Percentiles rank a stretch among this genome's conserved stretches.
These are phyloP conservation scores for Melanotaenia maccullochi DNA, from an alignment of 2,797 vertebrate species.

Conservation along the genomic window DNA sequence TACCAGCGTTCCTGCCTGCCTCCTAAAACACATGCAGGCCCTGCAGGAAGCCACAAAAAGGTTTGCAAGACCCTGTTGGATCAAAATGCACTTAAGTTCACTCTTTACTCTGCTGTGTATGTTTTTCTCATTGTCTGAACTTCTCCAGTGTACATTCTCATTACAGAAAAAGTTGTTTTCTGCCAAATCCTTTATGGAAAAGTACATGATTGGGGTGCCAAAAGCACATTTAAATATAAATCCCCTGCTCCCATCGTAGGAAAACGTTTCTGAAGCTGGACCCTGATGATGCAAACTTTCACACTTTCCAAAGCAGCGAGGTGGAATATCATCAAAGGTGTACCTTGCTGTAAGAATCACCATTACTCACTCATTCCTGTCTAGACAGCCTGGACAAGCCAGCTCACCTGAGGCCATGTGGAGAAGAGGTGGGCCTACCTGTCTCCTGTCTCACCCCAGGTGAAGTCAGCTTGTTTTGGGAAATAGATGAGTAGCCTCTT, in stretches of 20 bases:
- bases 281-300: conserved; percentile 12
- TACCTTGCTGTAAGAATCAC: conserved; percentile 35
- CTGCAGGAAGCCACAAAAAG: conserved; percentile 11
- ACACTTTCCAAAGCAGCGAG: conserved; percentile 41
- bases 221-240: conserved; percentile 6
- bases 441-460: conserved; percentile 46
- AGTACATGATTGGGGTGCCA: not conserved
- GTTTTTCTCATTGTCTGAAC: conserved; percentile 43
- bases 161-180: conserved; percentile 11
- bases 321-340: conserved; percentile 58
- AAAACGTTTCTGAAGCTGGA: conserved; percentile 25
- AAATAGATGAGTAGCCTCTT: conserved; percentile 27
- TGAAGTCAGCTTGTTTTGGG: conserved; percentile 48
- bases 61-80: conserved; percentile 24
- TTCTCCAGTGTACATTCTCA: conserved; percentile 26
- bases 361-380: conserved; percentile 76
- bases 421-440: conserved; percentile 31
- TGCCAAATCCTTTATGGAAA: not conserved
- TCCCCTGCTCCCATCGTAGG: not conserved
- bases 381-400: conserved; percentile 68
- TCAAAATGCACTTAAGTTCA: conserved; percentile 15
- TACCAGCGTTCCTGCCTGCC: conserved; percentile 25
- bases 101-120: conserved; percentile 8
- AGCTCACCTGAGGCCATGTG: conserved; percentile 55
- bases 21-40: conserved; percentile 22